Percentiles rank a stretch among this genome's conserved stretches.
These are phyloP conservation scores for Anguilla anguilla DNA, from an alignment of 2,797 vertebrate genomes.

Conservation along the genomic window DNA sequence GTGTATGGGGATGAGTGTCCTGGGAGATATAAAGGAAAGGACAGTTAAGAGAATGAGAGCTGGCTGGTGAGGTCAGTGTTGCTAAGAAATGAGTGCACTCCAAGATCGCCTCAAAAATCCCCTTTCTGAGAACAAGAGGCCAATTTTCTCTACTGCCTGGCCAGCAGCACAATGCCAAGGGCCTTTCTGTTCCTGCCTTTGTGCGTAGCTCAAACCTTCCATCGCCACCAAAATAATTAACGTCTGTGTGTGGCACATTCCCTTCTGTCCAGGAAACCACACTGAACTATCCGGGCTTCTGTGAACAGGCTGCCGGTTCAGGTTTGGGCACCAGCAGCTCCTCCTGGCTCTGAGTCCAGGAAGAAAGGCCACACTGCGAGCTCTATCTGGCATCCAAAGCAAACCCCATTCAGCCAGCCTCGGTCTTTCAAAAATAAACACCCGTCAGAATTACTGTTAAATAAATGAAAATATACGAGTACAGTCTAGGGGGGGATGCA, in stretches of 20 bases:
- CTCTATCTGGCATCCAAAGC: not conserved
- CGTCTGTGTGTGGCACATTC: slow-evolving; percentile 35
- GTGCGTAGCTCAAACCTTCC: slow-evolving; percentile 38
- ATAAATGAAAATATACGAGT: not conserved
- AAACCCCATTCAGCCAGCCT: not conserved
- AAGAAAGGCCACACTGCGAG: not conserved
- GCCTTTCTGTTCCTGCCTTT: slow-evolving; percentile 39
- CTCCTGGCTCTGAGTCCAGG: not conserved
- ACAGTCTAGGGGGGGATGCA: not conserved
- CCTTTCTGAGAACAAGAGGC: slow-evolving; percentile 42
- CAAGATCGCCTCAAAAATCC: slow-evolving; percentile 47
- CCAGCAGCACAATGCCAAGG: slow-evolving; percentile 34
- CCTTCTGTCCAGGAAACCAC: not conserved
- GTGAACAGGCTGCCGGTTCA: not conserved
- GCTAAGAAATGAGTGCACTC: slow-evolving; percentile 40
- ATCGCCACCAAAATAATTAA: slow-evolving; percentile 33
- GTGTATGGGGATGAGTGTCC: not conserved
- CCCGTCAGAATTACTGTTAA: not conserved
- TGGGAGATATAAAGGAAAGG: not conserved
- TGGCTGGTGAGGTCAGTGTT: slow-evolving; percentile 47
- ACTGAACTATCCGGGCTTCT: not conserved
- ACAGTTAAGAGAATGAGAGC: slow-evolving; percentile 15
- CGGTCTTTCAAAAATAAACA: not conserved
- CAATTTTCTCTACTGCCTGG: slow-evolving; percentile 30
- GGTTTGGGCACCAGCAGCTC: not conserved